Conservation (phyloP, 92 coral and sea anemone species). For the Pocillopora meandrina region DNA sequence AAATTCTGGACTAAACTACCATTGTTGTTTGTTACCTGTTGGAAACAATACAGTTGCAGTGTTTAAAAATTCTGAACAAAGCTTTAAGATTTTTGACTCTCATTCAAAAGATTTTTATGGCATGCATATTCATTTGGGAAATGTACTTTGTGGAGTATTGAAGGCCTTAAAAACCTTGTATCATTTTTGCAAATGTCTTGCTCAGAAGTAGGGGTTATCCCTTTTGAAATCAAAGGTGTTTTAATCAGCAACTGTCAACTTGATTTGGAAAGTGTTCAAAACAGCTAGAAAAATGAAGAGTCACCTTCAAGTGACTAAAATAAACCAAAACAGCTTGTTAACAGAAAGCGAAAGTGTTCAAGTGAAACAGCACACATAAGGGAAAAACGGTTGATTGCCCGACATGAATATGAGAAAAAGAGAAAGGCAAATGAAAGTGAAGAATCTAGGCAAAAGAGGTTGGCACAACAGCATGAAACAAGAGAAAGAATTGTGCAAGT, state of each 20-base stretch:
- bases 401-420: too few species aligned
- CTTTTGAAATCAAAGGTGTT: too few species aligned
- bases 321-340: neutral
- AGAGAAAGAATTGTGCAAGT: conserved; percentile 13
- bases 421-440: too few species aligned
- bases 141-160: neutral
- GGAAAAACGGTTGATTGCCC: too few species aligned
- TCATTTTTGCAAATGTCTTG: neutral
- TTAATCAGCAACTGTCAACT: neutral
- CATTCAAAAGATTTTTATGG: conserved; percentile 18
- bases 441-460: neutral
- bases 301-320: neutral
- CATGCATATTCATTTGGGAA: conserved; percentile 11
- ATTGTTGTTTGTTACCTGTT: conserved; percentile 16
- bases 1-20: conserved; percentile 4
- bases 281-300: neutral
- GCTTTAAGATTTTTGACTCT: conserved; percentile 14
- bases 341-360: too few species aligned
- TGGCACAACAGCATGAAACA: conserved; percentile 2
- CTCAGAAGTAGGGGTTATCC: neutral
- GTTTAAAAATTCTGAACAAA: conserved; percentile 10
- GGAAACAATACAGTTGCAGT: conserved; percentile 10
- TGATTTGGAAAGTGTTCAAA: neutral
- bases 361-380: too few species aligned
- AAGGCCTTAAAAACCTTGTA: neutral